Evolutionary conservation across 2,888 invertebrate species (phyloP).

Genomic region (Drosophila anomalata): DNA sequence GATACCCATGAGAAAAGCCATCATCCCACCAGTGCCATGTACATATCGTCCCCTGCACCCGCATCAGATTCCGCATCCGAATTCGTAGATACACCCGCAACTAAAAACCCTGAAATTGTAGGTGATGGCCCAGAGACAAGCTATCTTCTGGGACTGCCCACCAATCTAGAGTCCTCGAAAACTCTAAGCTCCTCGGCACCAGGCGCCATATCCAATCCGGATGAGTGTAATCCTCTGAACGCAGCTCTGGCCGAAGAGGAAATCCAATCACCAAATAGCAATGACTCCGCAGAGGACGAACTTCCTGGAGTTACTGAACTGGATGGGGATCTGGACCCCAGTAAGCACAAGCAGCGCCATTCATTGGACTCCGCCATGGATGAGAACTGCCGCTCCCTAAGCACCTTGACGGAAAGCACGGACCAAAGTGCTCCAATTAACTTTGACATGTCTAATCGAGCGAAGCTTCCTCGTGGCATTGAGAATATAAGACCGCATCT

Average conservation of each 20-base stretch:
- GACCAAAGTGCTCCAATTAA: constrained; percentile 96
- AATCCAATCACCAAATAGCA: constrained; percentile 29
- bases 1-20: constrained; percentile 65
- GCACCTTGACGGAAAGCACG: constrained; percentile 94
- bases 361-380: constrained; percentile 86
- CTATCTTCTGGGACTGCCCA: constrained; percentile 80
- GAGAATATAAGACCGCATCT: constrained; percentile 98
- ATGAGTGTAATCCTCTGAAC: constrained; percentile 76
- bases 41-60: constrained; percentile 60
- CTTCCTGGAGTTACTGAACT: constrained; percentile 10
- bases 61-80: constrained; percentile 48
- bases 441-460: constrained; percentile 96
- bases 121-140: constrained; percentile 76
- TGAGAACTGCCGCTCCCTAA: constrained; percentile 91
- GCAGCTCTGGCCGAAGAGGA: constrained; percentile 25
- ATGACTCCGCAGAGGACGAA: constrained; percentile 14
- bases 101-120: constrained; percentile 68
- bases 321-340: constrained; percentile 39
- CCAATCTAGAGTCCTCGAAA: constrained; percentile 88
- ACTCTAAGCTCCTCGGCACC: constrained; percentile 93
- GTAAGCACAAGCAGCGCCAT: constrained; percentile 81
- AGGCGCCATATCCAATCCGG: constrained; percentile 88
- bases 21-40: constrained; percentile 62
- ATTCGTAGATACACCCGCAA: constrained; percentile 44
- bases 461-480: constrained; percentile 97